These are phyloP conservation scores for Linepithema humile DNA, from an alignment of 1,140 invertebrate species.

Conservation along the genomic window DNA sequence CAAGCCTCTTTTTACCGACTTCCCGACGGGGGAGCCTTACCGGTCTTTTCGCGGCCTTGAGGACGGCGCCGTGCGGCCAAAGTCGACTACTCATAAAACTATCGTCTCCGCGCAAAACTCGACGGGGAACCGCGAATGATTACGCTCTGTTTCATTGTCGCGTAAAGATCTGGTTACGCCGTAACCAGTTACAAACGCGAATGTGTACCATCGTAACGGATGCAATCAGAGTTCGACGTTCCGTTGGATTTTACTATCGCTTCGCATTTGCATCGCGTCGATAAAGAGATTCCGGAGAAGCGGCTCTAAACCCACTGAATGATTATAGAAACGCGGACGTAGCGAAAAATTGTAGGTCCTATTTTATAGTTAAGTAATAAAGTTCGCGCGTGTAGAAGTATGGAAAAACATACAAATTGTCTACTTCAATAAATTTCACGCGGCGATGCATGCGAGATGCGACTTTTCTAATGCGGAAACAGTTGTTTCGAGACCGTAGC, in stretches of 20 bases:
- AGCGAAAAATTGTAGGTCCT: background rate
- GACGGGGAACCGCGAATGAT: slow-evolving; percentile 26
- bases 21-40: slow-evolving; percentile 68
- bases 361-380: background rate
- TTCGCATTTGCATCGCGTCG: background rate
- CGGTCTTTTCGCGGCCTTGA: slow-evolving; percentile 61
- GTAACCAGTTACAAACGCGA: background rate
- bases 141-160: slow-evolving; percentile 43
- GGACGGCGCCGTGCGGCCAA: slow-evolving; percentile 52
- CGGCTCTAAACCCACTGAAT: background rate
- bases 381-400: background rate
- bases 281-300: slow-evolving; percentile 13
- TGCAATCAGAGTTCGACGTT: background rate
- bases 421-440: background rate
- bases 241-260: slow-evolving; percentile 17
- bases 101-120: background rate
- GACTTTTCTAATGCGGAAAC: no score
- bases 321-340: slow-evolving; percentile 19
- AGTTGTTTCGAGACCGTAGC: background rate
- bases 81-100: slow-evolving; percentile 48
- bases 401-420: background rate
- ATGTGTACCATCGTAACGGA: background rate
- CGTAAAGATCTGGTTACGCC: slow-evolving; percentile 44
- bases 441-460: background rate
- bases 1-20: slow-evolving; percentile 73